phyloP scores from a whole-genome alignment of 2,888 invertebrate genomes.

The Idaea biselata region DNA sequence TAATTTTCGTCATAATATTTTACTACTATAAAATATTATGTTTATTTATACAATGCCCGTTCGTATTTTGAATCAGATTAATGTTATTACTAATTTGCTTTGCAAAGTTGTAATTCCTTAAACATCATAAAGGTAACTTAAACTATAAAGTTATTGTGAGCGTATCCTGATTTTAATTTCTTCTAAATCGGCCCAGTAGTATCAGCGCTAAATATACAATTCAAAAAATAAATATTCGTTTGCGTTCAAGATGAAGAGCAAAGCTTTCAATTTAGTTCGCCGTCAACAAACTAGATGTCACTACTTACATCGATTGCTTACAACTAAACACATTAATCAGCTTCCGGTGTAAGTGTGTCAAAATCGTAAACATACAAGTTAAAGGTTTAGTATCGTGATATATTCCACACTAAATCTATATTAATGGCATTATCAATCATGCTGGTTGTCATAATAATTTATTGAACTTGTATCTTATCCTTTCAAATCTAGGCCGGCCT shows the following conservation, averaged over 20 bases:
- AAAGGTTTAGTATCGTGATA: background rate
- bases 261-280: slow-evolving; percentile 6
- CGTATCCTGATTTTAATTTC: background rate
- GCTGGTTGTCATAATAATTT: slow-evolving; percentile 28
- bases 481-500: slow-evolving; percentile 14
- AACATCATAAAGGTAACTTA: background rate
- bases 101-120: too few relatives aligned
- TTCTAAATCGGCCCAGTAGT: background rate
- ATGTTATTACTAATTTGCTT: too few relatives aligned
- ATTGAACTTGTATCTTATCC: slow-evolving; percentile 17
- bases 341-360: slow-evolving; percentile 49
- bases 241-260: background rate
- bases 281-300: slow-evolving; percentile 53
- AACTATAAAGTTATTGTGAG: background rate
- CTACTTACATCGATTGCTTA: slow-evolving; percentile 30
- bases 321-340: slow-evolving; percentile 1
- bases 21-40: too few relatives aligned
- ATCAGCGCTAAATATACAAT: background rate
- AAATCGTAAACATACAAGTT: slow-evolving; percentile 43
- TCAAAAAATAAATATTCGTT: background rate
- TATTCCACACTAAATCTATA: slow-evolving; percentile 35
- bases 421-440: slow-evolving; percentile 50
- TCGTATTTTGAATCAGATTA: too few relatives aligned
- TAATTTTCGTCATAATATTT: too few relatives aligned
- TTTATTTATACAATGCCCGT: too few relatives aligned